These are phyloP conservation scores for Listrodromus nycthemerus DNA, from an alignment of 2,888 invertebrate genomes.

Conservation along the genomic window DNA sequence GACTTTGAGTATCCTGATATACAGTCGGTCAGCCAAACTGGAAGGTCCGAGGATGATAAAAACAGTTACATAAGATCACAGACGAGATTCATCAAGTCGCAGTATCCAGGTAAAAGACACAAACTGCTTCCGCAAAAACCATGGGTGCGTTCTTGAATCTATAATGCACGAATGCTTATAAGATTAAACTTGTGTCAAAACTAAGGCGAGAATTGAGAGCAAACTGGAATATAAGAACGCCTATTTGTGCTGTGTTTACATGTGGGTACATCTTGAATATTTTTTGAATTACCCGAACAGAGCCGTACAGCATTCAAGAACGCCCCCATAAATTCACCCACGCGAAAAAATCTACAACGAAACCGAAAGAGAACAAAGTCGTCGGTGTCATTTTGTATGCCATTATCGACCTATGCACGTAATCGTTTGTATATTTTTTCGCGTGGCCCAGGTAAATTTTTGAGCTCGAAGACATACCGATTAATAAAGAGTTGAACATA, in stretches of 20 bases:
- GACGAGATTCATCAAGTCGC: conserved; percentile 93
- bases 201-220: too few species aligned
- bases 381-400: not conserved
- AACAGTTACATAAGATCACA: conserved; percentile 85
- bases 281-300: too few species aligned
- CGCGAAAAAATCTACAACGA: conserved; percentile 3
- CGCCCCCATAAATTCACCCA: not conserved
- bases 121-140: conserved; percentile 8
- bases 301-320: too few species aligned
- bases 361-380: not conserved
- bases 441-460: not conserved
- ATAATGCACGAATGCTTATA: too few species aligned
- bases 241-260: too few species aligned
- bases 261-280: too few species aligned
- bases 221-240: too few species aligned
- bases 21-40: conserved; percentile 83
- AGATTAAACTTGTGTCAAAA: too few species aligned
- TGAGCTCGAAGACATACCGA: conserved; percentile 65
- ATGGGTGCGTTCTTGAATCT: too few species aligned
- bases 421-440: conserved; percentile 8
- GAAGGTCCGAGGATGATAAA: conserved; percentile 85
- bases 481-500: conserved; percentile 65
- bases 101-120: conserved; percentile 88
- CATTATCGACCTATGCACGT: not conserved
- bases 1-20: conserved; percentile 90